phyloP scores from a whole-genome alignment of 2,888 invertebrate genomes.

The Boloria selene region DNA sequence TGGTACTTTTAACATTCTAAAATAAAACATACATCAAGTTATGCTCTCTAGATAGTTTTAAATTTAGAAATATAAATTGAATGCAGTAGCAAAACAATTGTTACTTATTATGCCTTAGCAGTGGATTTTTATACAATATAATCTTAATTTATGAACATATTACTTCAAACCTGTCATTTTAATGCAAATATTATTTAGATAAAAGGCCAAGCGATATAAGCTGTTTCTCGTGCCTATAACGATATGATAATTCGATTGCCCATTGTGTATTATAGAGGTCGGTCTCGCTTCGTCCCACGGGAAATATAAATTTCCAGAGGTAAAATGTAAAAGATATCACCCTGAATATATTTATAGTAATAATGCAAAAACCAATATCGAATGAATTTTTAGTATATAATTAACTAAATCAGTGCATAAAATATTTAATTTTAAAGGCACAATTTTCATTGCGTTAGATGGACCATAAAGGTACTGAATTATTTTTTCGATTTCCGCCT shows the following conservation, averaged over 20 bases:
- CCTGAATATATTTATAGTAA: conserved; percentile 69
- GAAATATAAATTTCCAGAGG: conserved; percentile 78
- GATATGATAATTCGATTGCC: conserved; percentile 78
- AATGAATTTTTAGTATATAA: conserved; percentile 29
- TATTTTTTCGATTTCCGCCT: too few species aligned
- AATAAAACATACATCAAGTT: not conserved
- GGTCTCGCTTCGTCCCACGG: conserved; percentile 65
- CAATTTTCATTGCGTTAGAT: too few species aligned
- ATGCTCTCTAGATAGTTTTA: not conserved
- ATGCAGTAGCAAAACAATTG: not conserved
- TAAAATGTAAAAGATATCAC: conserved; percentile 70
- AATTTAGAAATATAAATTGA: not conserved
- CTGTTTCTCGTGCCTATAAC: conserved; percentile 34
- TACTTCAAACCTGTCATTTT: too few species aligned
- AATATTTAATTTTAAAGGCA: too few species aligned
- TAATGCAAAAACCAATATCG: conserved; percentile 56
- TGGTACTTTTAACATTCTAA: conserved; percentile 8
- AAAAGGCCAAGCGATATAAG: conserved; percentile 23
- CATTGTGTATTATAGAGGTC: conserved; percentile 74
- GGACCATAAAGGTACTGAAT: too few species aligned
- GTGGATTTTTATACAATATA: too few species aligned
- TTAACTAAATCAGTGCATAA: not conserved
- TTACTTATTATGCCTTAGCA: not conserved
- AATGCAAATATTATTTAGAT: conserved; percentile 7
- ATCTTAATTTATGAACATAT: too few species aligned